phyloP scores from a whole-genome alignment of 2,888 invertebrate genomes.

The Parasteatoda lunata region DNA sequence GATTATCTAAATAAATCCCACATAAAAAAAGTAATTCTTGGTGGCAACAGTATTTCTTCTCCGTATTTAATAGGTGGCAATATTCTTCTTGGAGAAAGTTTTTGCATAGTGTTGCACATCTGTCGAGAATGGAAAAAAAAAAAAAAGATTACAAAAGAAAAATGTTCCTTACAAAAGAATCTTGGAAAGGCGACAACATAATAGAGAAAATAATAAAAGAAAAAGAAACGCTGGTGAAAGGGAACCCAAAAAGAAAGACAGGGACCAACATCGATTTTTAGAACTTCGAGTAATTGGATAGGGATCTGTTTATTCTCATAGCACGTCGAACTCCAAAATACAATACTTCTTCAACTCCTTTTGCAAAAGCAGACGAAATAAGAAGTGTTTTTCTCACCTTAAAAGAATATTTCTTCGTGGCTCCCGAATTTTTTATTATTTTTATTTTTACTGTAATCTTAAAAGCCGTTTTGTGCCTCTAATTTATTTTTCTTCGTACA shows the following conservation, averaged over 20 bases:
- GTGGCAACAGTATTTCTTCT: too few relatives aligned
- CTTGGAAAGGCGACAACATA: slow-evolving; percentile 9
- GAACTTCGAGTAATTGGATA: slow-evolving; percentile 43
- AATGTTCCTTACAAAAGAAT: background rate
- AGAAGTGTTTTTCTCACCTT: slow-evolving; percentile 2
- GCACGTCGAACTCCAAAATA: slow-evolving; percentile 14
- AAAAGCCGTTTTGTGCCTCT: background rate
- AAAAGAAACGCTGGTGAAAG: background rate
- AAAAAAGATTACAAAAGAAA: slow-evolving; percentile 10
- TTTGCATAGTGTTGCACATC: background rate
- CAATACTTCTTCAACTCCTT: slow-evolving; percentile 30
- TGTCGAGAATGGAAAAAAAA: background rate
- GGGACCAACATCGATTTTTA: slow-evolving; percentile 37
- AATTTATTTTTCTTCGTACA: slow-evolving; percentile 2
- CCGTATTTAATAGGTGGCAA: too few relatives aligned
- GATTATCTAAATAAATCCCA: too few relatives aligned
- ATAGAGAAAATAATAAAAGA: slow-evolving; percentile 8
- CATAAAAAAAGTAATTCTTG: too few relatives aligned
- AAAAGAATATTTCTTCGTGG: background rate
- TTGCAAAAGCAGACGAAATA: slow-evolving; percentile 10
- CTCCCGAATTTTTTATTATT: background rate
- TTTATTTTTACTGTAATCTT: background rate
- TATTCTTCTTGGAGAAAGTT: background rate
- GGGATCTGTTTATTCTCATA: slow-evolving; percentile 52
- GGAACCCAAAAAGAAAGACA: background rate